Percentiles rank a stretch among this genome's conserved stretches.
Evolutionary conservation across 2,888 invertebrate species (phyloP).

Genomic region (Ceriagrion tenellum): DNA sequence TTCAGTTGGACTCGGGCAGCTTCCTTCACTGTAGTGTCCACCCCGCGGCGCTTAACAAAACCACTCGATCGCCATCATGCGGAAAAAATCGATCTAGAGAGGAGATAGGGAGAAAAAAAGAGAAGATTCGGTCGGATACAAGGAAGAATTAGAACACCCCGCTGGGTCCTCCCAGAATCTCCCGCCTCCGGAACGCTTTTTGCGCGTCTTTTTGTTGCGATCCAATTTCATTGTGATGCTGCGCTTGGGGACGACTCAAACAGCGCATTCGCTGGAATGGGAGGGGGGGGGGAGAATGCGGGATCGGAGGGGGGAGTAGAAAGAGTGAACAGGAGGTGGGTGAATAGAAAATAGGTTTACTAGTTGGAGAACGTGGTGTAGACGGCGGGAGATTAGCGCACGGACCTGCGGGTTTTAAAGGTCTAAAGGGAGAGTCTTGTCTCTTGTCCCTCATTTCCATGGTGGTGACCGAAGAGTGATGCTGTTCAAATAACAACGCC

Average conservation of each 20-base stretch:
- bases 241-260: not conserved
- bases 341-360: not conserved
- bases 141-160: not conserved
- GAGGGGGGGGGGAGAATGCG: not conserved
- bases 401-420: not conserved
- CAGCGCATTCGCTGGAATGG: too few relatives aligned
- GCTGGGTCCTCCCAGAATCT: not conserved
- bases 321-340: not conserved
- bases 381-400: not conserved
- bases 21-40: not conserved
- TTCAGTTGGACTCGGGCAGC: not conserved
- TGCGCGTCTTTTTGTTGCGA: not conserved
- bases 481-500: not conserved
- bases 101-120: not conserved
- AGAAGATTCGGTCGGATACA: not conserved
- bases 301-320: not conserved
- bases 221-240: slow-evolving; percentile 11
- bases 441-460: not conserved
- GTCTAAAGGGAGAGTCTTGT: too few relatives aligned
- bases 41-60: not conserved
- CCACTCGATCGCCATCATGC: not conserved
- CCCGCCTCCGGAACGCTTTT: not conserved
- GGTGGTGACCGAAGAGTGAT: not conserved
- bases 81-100: not conserved
- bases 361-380: not conserved